Conservation (phyloP, 2,888 invertebrate genomes). For the Ganaspis brasiliensis region DNA sequence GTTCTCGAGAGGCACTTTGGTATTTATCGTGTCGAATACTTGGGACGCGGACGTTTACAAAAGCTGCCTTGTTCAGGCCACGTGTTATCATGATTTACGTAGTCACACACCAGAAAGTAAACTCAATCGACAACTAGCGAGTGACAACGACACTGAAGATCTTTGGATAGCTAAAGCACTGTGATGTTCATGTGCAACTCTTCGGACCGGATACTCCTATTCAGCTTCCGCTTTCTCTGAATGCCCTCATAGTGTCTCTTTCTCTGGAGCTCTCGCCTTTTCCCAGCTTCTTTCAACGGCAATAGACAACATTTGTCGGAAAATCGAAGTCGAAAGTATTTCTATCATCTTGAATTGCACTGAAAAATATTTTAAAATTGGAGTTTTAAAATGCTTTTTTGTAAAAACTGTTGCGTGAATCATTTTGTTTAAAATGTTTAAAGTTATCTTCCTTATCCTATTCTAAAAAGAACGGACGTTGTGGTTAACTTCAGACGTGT, state of each 20-base stretch:
- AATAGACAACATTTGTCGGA: conserved; percentile 1
- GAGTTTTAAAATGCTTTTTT: not conserved
- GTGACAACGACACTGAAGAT: not conserved
- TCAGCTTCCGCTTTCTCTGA: conserved; percentile 14
- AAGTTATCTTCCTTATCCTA: no score
- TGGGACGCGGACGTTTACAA: conserved; percentile 45
- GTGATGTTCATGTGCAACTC: not conserved
- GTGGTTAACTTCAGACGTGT: no score
- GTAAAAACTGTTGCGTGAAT: no score
- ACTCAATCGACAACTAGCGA: conserved; percentile 13
- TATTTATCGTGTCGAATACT: conserved; percentile 37
- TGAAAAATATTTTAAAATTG: not conserved
- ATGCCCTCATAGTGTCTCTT: conserved; percentile 1
- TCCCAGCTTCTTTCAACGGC: not conserved
- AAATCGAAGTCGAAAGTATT: not conserved
- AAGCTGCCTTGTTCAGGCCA: conserved; percentile 40
- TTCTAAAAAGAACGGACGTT: no score
- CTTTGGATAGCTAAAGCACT: not conserved
- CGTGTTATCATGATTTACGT: not conserved
- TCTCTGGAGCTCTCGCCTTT: conserved; percentile 1
- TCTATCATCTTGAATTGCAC: not conserved
- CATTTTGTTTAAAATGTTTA: no score
- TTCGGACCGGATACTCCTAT: conserved; percentile 4
- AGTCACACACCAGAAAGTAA: conserved; percentile 32
- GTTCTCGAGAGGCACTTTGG: not conserved